phyloP scores from a whole-genome alignment of 2,113 vertebrate genomes.

The Oreochromis aureus region DNA sequence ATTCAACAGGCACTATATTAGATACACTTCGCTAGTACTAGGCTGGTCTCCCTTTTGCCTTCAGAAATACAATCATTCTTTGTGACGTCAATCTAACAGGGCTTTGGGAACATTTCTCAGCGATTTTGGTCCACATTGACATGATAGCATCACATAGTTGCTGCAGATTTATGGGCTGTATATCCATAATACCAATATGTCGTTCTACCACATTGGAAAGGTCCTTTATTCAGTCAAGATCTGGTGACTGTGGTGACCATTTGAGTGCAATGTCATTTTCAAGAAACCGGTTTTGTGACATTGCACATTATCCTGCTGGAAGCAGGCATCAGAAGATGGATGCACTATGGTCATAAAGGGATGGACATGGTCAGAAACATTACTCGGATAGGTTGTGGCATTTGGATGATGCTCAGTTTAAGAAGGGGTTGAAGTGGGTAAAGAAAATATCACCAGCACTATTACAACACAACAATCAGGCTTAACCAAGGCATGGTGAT shows the following conservation, averaged over 20 bases:
- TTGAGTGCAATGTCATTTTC: background rate
- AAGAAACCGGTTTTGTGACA: background rate
- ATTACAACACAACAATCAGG: background rate
- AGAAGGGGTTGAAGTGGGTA: background rate
- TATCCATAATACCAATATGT: background rate
- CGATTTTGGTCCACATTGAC: background rate
- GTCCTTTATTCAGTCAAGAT: background rate
- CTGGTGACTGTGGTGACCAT: background rate
- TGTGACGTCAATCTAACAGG: background rate
- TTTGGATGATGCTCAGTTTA: background rate
- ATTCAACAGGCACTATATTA: background rate
- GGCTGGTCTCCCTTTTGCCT: background rate
- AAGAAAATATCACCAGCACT: background rate
- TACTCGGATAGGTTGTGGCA: background rate
- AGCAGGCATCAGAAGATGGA: background rate
- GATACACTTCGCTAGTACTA: background rate
- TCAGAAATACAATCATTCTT: background rate
- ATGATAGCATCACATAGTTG: background rate
- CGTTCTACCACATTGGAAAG: background rate
- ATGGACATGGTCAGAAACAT: background rate
- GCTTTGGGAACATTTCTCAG: background rate
- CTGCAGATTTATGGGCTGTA: background rate
- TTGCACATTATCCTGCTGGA: background rate
- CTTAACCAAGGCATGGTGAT: background rate
- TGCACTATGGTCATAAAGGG: background rate